Percentiles rank a stretch among this genome's conserved stretches.
These are phyloP conservation scores for Phyllopteryx taeniolatus DNA, from an alignment of 2,113 vertebrate genomes.

Conservation along the genomic window DNA sequence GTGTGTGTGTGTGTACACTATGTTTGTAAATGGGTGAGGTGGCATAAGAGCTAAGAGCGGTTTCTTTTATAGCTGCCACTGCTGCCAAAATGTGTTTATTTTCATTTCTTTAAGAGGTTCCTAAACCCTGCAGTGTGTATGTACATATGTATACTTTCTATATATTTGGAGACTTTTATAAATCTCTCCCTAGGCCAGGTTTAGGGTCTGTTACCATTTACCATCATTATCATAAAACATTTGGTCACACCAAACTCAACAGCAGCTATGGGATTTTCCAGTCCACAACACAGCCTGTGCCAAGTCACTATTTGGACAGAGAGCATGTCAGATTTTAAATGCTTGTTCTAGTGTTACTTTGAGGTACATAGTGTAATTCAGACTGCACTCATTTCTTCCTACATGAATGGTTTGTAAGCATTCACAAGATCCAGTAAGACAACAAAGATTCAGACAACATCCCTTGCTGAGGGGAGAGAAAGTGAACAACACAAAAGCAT, in stretches of 20 bases:
- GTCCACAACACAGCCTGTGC: conserved; percentile 42
- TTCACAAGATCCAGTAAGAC: conserved; percentile 24
- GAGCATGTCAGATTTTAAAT: conserved; percentile 55
- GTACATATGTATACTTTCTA: conserved; percentile 15
- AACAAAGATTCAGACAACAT: conserved; percentile 53
- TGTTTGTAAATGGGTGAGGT: not conserved
- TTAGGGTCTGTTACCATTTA: conserved; percentile 58
- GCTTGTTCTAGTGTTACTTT: conserved; percentile 60
- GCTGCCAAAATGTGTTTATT: conserved; percentile 1
- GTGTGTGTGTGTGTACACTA: too few relatives aligned
- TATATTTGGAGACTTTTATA: conserved; percentile 18
- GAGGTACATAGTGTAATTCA: conserved; percentile 56
- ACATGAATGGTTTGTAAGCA: conserved; percentile 43
- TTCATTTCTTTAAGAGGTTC: conserved; percentile 7
- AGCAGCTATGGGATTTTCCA: conserved; percentile 60
- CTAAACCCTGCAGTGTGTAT: not conserved
- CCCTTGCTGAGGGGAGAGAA: conserved; percentile 38
- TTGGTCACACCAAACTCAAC: conserved; percentile 52
- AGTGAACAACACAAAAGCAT: conserved; percentile 37
- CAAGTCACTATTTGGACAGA: conserved; percentile 61
- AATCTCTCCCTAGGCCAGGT: conserved; percentile 27
- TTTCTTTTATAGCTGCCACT: conserved; percentile 39
- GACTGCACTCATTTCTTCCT: conserved; percentile 59
- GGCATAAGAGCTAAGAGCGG: conserved; percentile 38
- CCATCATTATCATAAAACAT: conserved; percentile 53